Base-by-base conservation (phyloP, 2,113 vertebrate genomes). In the Syrmaticus mikado region DNA sequence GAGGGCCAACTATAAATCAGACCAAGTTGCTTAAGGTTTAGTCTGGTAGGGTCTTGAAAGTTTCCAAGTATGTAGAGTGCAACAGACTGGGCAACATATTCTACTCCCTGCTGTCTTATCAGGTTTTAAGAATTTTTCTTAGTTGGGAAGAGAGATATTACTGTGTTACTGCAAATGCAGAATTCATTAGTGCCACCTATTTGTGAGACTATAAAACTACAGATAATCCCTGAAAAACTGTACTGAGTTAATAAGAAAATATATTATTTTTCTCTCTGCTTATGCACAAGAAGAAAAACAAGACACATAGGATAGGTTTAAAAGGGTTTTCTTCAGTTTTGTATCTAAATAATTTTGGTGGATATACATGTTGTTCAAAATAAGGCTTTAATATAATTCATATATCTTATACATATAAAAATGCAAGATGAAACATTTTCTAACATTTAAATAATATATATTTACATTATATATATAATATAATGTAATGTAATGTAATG, bases 131-230 rank as follows among this genome's bases (percentile, higher is more conserved):
- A 74, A 30, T 78, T 71, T 75, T 71, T 92, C 43, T 32, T 72
- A 32, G 13, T 3, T 52, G 17, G 12, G 7, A 87, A 68, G 8
- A 36, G 0, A 78, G 61, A 82, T 78, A 84, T 75, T 48, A 40
- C n/a, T 72, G 25, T 74, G 78, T 68, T 57, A 36, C n/a, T 75
- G 32, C 18, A 94, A 71, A 90, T 88, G 53, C 60, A 78, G 61
- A 86, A 95, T 91, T 92, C 70, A 76, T 84, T 85, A 84, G 45
- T 93, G 82, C 77, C 86, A 82, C 84, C 83, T 92, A 58, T 89
- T 94, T 92, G 83, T 90, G 58, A 90, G 30, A 82, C 14, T 40
- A 11, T 43, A 79, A 89, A 93, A 90, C 38, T 88, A 48, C 65
- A 90, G 36, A 86, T 57, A 92, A 81, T 52, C 30, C 14, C 32